phyloP scores from a whole-genome alignment of 2,113 vertebrate genomes.

The Leuciscus idus region DNA sequence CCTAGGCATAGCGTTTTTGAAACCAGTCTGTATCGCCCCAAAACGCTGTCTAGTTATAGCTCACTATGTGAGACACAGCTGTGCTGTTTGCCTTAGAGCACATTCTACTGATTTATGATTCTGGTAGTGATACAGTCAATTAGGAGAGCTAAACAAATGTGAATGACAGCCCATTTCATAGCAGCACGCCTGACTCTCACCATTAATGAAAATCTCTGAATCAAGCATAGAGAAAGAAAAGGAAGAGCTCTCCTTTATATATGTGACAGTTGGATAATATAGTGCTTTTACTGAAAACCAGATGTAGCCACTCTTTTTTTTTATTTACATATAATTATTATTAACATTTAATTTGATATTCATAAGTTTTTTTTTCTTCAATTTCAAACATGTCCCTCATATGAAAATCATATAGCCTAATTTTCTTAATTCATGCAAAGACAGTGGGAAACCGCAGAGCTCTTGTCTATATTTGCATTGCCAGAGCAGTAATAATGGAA shows the following conservation, averaged over 20 bases:
- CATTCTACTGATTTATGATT: constrained; percentile 26
- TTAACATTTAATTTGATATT: neutral
- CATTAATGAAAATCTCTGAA: constrained; percentile 42
- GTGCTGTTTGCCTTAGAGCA: neutral
- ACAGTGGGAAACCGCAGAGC: neutral
- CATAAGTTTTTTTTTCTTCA: neutral
- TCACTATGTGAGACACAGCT: neutral
- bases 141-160: constrained; percentile 48
- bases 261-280: neutral
- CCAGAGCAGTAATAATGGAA: constrained; percentile 28
- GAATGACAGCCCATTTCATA: constrained; percentile 56
- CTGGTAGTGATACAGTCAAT: constrained; percentile 42
- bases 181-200: constrained; percentile 20
- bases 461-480: constrained; percentile 13
- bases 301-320: neutral
- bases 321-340: no score
- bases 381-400: neutral
- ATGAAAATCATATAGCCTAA: neutral
- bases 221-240: constrained; percentile 37
- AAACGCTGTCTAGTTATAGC: neutral
- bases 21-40: neutral
- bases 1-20: neutral
- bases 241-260: constrained; percentile 9
- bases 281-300: neutral
- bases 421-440: neutral